A percentile compares a stretch with the other conserved stretches of the same genome.
phyloP scores from a whole-genome alignment of 2,888 invertebrate species.

The Barypeithes pellucidus region DNA sequence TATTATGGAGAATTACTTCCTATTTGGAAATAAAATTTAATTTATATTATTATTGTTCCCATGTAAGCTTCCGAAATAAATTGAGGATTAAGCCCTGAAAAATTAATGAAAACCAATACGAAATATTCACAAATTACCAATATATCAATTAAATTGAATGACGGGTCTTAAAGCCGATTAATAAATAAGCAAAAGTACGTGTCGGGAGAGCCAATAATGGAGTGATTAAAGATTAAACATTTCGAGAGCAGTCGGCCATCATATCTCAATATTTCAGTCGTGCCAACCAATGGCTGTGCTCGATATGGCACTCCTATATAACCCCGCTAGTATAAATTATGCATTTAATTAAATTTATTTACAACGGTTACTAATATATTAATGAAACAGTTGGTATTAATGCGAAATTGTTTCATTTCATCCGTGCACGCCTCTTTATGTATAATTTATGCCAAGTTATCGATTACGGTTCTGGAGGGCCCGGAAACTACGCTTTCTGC shows the following conservation, averaged over 20 bases:
- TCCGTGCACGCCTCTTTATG: slow-evolving; percentile 54
- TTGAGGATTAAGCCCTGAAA: slow-evolving; percentile 8
- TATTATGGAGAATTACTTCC: neutral
- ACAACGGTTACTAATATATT: slow-evolving; percentile 63
- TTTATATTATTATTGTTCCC: neutral
- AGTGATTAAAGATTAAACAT: slow-evolving; percentile 66
- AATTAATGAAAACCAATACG: slow-evolving; percentile 17
- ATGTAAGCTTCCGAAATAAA: slow-evolving; percentile 1
- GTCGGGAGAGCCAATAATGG: slow-evolving; percentile 64
- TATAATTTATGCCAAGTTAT: slow-evolving; percentile 58
- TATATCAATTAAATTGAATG: slow-evolving; percentile 50
- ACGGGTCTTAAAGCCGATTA: slow-evolving; percentile 55
- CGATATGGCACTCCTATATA: slow-evolving; percentile 14
- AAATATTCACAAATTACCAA: slow-evolving; percentile 49
- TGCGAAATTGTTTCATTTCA: slow-evolving; percentile 63
- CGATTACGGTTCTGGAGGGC: slow-evolving; percentile 43
- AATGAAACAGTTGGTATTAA: slow-evolving; percentile 64
- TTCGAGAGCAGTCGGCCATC: slow-evolving; percentile 49
- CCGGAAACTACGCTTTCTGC: slow-evolving; percentile 36
- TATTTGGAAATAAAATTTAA: neutral
- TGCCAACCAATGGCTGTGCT: slow-evolving; percentile 23
- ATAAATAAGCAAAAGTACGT: slow-evolving; percentile 66
- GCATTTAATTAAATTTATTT: slow-evolving; percentile 64
- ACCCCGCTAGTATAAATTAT: slow-evolving; percentile 59
- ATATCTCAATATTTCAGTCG: slow-evolving; percentile 53